A percentile compares a stretch with the other conserved stretches of the same genome.
These are phyloP conservation scores for Dermatemys mawii DNA, from an alignment of 2,113 vertebrate species.

Conservation along the genomic window DNA sequence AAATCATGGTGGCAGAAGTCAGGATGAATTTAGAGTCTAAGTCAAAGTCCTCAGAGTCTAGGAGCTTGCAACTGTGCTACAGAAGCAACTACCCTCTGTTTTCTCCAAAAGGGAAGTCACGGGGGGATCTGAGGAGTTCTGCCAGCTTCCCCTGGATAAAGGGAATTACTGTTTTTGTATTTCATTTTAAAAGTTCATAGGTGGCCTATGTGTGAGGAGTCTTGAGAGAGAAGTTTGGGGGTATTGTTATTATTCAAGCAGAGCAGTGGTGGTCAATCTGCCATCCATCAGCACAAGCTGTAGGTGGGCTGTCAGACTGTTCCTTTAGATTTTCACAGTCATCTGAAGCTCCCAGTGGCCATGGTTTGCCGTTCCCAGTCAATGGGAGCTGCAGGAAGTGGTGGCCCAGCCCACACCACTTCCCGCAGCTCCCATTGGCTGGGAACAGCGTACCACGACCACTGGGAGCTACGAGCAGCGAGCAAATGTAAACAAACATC, in stretches of 20 bases:
- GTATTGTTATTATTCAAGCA: neutral
- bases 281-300: no score
- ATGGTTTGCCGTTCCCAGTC: no score
- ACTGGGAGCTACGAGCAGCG: no score
- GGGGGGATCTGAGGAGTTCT: neutral
- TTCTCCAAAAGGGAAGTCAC: neutral
- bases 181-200: neutral
- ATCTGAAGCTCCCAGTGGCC: no score
- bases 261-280: no score
- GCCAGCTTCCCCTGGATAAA: neutral
- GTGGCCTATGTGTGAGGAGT: neutral
- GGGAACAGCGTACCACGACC: no score
- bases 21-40: neutral
- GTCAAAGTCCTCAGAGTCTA: neutral
- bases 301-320: no score
- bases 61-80: neutral
- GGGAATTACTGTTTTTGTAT: neutral
- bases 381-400: no score
- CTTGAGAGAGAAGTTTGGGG: neutral
- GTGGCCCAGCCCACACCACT: no score
- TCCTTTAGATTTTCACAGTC: no score
- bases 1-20: neutral
- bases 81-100: accelerated
- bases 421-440: no score
- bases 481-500: no score